phyloP scores from a whole-genome alignment of 2,113 vertebrate genomes.

The Cyrtonyx montezumae region DNA sequence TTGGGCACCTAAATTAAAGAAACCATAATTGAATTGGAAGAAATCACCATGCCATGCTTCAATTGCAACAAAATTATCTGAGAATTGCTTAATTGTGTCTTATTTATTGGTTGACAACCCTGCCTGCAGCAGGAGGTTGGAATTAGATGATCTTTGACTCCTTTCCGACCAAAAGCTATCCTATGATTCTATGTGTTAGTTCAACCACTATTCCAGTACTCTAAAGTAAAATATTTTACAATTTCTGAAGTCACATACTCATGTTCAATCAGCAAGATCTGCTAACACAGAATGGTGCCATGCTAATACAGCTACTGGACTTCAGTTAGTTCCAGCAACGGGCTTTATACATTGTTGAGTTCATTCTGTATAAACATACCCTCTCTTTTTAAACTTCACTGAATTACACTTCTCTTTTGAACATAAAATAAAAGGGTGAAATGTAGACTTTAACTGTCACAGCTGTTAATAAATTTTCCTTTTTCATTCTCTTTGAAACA shows the following conservation, averaged over 20 bases:
- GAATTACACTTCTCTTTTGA: constrained; percentile 9
- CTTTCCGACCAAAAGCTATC: too few relatives aligned
- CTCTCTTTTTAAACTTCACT: background rate
- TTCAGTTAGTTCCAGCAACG: background rate
- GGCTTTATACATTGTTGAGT: background rate
- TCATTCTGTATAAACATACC: background rate
- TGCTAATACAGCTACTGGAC: background rate
- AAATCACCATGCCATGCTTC: background rate
- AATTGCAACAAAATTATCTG: background rate
- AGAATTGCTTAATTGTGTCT: background rate
- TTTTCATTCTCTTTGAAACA: background rate
- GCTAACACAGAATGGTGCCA: background rate
- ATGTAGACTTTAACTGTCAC: background rate
- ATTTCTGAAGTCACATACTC: background rate
- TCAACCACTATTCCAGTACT: background rate
- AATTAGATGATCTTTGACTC: too few relatives aligned
- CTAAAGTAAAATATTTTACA: background rate
- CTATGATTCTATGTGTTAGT: too few relatives aligned
- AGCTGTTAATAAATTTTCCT: background rate
- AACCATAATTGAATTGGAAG: background rate
- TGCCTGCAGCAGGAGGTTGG: too few relatives aligned
- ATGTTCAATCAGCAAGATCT: background rate
- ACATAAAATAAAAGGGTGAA: background rate
- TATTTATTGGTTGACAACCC: too few relatives aligned
- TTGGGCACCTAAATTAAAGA: background rate